Base-by-base conservation (phyloP, 2,888 invertebrate genomes). In the Thera britannica region DNA sequence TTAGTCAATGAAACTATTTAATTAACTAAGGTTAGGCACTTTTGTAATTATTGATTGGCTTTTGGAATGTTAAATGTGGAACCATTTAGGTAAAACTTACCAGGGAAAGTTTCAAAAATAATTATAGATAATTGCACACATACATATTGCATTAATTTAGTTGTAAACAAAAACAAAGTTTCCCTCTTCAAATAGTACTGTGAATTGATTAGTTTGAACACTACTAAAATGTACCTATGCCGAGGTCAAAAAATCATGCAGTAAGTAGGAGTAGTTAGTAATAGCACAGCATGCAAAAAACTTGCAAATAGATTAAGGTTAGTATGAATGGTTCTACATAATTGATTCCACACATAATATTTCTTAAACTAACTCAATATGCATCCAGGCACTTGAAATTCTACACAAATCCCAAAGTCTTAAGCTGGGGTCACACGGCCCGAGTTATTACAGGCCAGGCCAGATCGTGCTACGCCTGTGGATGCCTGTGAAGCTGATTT, bases 261-360 rank as follows among this genome's bases (percentile, higher is more conserved):
- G 55, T 12, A 62, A 12, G 54, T 23, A 38, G 35, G 36, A 51
- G 38, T 62, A 46, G 49, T 49, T 67, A 62, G 56, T 59, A 56
- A 11, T 12, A 63, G 23, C 41, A 38, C 34, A 11, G 44, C 67
- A 67, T 67, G 67, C 67, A 64, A 4, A 36, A n/a, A 41, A 51
- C 34, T 58, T 51, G 68, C 48, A 64, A 46, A 44, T 2, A 34
- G 11, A 35, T 52, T 54, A 7, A 0, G 51, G 44, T 60, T 59
- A 65, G 64, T 59, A 44, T 11, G 44, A 51, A 48, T 48, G 23
- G 55, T 48, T 55, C 4, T 54, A 49, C 56, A 4, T 66, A 72
- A 68, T 73, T 67, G 54, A 59, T 67, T 67, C 64, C 66, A 67
- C 67, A 68, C 58, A 58, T 34, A 54, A 46, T 46, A 46, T 64